These are phyloP conservation scores for Linepithema humile DNA, from an alignment of 1,140 invertebrate genomes.

Conservation along the genomic window DNA sequence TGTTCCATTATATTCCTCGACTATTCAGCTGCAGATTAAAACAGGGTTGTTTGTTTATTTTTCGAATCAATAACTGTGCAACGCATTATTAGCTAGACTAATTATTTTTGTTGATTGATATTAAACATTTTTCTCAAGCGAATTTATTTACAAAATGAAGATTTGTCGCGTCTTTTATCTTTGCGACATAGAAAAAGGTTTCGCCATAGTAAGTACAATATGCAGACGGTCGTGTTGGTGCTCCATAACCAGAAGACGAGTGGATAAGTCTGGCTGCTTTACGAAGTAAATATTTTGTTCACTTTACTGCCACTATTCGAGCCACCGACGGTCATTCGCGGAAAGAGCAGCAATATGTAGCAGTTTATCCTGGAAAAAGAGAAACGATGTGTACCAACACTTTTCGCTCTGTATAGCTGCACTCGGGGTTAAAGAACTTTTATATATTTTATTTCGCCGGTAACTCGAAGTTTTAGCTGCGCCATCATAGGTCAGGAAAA, in stretches of 20 bases:
- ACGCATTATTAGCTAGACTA: neutral
- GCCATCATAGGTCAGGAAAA: neutral
- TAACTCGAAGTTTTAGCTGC: conserved; percentile 48
- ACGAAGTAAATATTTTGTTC: conserved; percentile 75
- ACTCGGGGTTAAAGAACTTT: conserved; percentile 66
- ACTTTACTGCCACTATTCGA: conserved; percentile 63
- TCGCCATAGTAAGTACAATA: neutral
- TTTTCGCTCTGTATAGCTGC: conserved; percentile 51
- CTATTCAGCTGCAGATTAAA: neutral
- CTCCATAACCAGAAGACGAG: conserved; percentile 32
- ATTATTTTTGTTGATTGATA: neutral
- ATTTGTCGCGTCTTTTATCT: neutral
- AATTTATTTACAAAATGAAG: neutral
- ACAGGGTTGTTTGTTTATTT: conserved; percentile 13
- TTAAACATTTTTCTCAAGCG: neutral
- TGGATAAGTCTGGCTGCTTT: conserved; percentile 63
- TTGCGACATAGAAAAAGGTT: neutral
- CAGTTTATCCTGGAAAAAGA: conserved; percentile 42
- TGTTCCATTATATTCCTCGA: neutral
- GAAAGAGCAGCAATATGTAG: conserved; percentile 69
- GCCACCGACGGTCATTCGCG: conserved; percentile 57
- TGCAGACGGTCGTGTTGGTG: conserved; percentile 2
- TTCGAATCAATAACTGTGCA: neutral
- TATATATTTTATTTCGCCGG: conserved; percentile 42
- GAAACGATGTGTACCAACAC: conserved; percentile 49